These are phyloP conservation scores for Tichodroma muraria DNA, from an alignment of 2,113 vertebrate species.

Conservation along the genomic window DNA sequence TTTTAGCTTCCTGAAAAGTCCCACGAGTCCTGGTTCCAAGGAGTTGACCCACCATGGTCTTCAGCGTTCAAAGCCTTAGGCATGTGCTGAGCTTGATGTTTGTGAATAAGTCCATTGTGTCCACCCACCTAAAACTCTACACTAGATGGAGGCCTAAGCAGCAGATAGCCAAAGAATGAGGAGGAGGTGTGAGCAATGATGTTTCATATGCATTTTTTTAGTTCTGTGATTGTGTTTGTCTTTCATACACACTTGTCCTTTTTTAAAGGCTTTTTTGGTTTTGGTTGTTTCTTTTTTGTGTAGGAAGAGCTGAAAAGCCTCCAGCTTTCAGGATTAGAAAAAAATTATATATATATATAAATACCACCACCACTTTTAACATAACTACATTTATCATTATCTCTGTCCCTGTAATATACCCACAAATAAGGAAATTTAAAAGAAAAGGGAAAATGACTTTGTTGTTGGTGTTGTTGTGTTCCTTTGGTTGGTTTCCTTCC, in stretches of 20 bases:
- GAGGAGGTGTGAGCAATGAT: constrained; percentile 19
- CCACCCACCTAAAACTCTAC: constrained; percentile 20
- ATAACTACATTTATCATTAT: neutral
- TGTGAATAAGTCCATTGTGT: constrained; percentile 50
- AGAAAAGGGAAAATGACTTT: neutral
- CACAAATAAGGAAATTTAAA: neutral
- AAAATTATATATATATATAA: neutral
- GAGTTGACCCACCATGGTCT: neutral
- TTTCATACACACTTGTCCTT: neutral
- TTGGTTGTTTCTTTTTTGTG: neutral
- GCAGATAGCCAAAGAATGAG: constrained; percentile 50
- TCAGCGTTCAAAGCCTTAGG: neutral
- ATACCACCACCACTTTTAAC: neutral
- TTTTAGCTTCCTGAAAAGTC: neutral
- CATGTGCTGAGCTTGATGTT: neutral
- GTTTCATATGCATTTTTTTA: constrained; percentile 21
- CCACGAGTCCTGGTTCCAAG: neutral
- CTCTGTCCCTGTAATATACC: neutral
- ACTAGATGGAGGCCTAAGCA: neutral
- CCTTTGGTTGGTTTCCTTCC: constrained; percentile 41
- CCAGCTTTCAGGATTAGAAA: neutral
- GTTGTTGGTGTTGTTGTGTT: constrained; percentile 41
- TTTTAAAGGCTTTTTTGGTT: neutral
- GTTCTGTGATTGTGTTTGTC: neutral
- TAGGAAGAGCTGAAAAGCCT: neutral